Percentiles rank a stretch among this genome's conserved stretches.
phyloP scores from a whole-genome alignment of 2,888 invertebrate genomes.

The Oxycera nigricornis region DNA sequence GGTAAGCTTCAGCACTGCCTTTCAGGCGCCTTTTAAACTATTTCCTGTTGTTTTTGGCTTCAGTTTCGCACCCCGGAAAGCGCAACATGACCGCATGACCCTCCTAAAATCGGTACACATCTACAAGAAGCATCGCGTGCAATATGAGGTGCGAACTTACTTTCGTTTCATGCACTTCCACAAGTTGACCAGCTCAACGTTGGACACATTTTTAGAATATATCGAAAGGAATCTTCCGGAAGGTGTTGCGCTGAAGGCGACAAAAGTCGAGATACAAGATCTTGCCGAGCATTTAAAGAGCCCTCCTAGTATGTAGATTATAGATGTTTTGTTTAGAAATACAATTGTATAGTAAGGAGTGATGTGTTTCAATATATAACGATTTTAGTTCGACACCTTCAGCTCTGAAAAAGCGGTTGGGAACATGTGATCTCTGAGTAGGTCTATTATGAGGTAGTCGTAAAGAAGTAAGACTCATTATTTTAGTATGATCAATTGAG shows the following conservation, averaged over 20 bases:
- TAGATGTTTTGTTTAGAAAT: not conserved
- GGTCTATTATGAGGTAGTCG: too few relatives aligned
- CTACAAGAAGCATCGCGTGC: conserved; percentile 91
- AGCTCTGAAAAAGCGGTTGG: too few relatives aligned
- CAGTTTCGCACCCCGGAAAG: conserved; percentile 78
- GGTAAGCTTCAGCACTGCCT: conserved; percentile 60
- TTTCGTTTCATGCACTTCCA: conserved; percentile 83
- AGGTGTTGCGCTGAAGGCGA: conserved; percentile 92
- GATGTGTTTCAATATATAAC: too few relatives aligned
- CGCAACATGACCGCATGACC: conserved; percentile 78
- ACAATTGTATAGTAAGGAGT: too few relatives aligned
- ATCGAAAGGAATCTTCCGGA: conserved; percentile 96
- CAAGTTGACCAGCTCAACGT: conserved; percentile 91
- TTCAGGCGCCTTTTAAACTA: not conserved
- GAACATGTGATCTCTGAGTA: too few relatives aligned
- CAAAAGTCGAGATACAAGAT: conserved; percentile 72
- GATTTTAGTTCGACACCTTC: too few relatives aligned
- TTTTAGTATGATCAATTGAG: too few relatives aligned
- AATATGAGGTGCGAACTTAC: conserved; percentile 95
- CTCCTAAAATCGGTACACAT: conserved; percentile 88
- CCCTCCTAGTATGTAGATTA: conserved; percentile 54
- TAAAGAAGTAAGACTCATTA: too few relatives aligned
- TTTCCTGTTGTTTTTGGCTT: conserved; percentile 53
- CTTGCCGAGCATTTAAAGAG: conserved; percentile 66
- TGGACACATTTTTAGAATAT: conserved; percentile 95